These are phyloP conservation scores for Aurelia sp. DNA, from an alignment of 30 jellyfish, hydroid and myxozoan species.

Conservation along the genomic window DNA sequence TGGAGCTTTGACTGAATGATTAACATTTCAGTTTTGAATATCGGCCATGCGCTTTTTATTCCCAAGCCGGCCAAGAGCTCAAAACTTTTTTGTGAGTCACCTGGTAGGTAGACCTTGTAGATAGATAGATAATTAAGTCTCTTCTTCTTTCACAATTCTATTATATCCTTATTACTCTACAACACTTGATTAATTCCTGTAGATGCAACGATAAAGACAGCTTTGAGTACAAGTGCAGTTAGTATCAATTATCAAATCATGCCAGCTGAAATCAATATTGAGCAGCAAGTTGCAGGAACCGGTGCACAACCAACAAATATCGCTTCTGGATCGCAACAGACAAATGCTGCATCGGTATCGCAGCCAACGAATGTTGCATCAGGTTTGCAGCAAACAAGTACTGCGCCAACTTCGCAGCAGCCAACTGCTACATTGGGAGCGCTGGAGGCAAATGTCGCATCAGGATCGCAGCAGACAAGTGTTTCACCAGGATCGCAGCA, in stretches of 20 bases:
- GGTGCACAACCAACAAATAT: conserved; percentile 1
- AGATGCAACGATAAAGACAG: conserved; percentile 34
- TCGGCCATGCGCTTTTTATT: no score
- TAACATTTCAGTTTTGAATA: no score
- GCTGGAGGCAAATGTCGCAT: background rate
- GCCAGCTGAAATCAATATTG: conserved; percentile 41
- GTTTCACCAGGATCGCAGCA: background rate
- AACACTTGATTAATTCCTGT: background rate
- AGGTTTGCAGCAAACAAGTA: background rate
- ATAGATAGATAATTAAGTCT: no score
- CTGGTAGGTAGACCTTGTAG: no score
- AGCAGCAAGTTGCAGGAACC: conserved; percentile 17
- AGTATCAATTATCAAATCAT: conserved; percentile 46
- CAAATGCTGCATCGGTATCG: background rate
- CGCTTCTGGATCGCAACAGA: background rate
- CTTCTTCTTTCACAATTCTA: background rate
- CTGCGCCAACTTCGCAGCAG: no score
- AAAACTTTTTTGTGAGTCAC: no score
- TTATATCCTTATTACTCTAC: background rate
- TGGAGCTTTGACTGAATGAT: no score
- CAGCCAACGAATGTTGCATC: background rate
- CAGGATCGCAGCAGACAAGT: conserved; percentile 2
- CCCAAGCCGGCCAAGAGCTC: no score
- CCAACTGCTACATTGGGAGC: background rate
- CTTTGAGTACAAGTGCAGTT: conserved; percentile 53